phyloP scores from a whole-genome alignment of 2,797 vertebrate genomes.

The Arnoldichthys spilopterus region DNA sequence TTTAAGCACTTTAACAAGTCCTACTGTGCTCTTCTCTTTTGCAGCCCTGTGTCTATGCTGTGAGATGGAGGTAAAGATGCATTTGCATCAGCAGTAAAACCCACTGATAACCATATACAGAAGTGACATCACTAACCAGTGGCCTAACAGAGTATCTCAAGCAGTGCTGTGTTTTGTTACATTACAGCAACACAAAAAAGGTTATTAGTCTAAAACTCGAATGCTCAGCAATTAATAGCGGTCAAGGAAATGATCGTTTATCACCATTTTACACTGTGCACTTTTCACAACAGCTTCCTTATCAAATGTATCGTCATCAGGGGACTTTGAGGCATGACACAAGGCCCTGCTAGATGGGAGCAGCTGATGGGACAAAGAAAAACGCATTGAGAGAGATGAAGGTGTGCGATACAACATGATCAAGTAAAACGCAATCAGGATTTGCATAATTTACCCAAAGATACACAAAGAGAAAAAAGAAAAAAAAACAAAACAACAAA shows the following conservation, averaged over 20 bases:
- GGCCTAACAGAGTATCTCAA: neutral
- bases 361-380: slow-evolving; percentile 39
- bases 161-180: slow-evolving; percentile 21
- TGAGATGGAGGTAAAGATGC: neutral
- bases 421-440: slow-evolving; percentile 8
- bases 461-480: neutral
- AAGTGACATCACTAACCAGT: neutral
- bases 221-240: slow-evolving; percentile 53
- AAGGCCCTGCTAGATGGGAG: slow-evolving; percentile 62
- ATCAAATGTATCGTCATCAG: slow-evolving; percentile 69
- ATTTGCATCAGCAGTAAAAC: neutral
- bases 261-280: slow-evolving; percentile 62
- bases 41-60: neutral
- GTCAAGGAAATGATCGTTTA: slow-evolving; percentile 65
- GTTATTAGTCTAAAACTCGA: slow-evolving; percentile 50
- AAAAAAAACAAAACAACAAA: slow-evolving; percentile 65
- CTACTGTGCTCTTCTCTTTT: slow-evolving; percentile 13
- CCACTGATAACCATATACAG: neutral
- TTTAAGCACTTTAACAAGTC: slow-evolving; percentile 57
- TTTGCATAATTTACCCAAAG: slow-evolving; percentile 25
- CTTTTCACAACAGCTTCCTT: slow-evolving; percentile 65
- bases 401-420: slow-evolving; percentile 3
- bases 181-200: slow-evolving; percentile 36
- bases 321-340: slow-evolving; percentile 75
- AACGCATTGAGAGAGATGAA: slow-evolving; percentile 4